Evolutionary conservation across 2,113 vertebrate genomes (phyloP), one percentile per base, ranked within the genome.

Genomic region (Anguilla rostrata): DNA sequence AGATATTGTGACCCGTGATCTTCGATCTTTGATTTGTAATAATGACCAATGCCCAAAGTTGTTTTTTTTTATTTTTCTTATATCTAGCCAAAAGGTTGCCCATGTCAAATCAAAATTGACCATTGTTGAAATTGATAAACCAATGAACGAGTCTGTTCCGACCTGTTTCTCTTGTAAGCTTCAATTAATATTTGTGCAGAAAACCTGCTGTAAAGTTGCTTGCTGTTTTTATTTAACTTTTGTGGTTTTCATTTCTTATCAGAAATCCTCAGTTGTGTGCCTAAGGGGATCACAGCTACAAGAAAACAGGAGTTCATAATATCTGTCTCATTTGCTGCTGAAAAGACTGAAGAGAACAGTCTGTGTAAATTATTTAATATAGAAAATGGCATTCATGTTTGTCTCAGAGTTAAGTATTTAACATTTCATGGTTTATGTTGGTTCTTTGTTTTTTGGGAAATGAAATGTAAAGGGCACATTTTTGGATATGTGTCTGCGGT

Each of bases 381-480:
- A 91, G 90, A 94, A 34, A 94, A 92, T 94, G 93, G 94, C 95
- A 93, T 90, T 90, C 90, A 93, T 92, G 78, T 95, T 93, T 95
- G 94, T 95, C 96, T 96, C 94, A 95, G 95, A 95, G 94, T 96
- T 96, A 94, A 96, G 95, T 97, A 97, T 97, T 97, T 97, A 97
- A 97, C 96, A 95, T 96, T 95, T 96, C 95, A 84, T 96, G 95
- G 95, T 96, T 96, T 95, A 94, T 96, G 96, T 94, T 92, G 95
- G 93, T 96, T 94, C 93, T 95, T 96, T 95, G 91, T 95, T 96
- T 83, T 81, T 89, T 53, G 41, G 71, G 91, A 96, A 95, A 95
- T 94, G 93, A 95, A 95, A 94, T 94, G 92, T 94, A 94, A 95
- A 95, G 94, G 94, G 91, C 94, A 95, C 95, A 95, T 95, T 92